Percentiles rank a stretch among this genome's conserved stretches.
Conservation (phyloP, 2,888 invertebrate genomes). For the Eupeodes latifasciatus region DNA sequence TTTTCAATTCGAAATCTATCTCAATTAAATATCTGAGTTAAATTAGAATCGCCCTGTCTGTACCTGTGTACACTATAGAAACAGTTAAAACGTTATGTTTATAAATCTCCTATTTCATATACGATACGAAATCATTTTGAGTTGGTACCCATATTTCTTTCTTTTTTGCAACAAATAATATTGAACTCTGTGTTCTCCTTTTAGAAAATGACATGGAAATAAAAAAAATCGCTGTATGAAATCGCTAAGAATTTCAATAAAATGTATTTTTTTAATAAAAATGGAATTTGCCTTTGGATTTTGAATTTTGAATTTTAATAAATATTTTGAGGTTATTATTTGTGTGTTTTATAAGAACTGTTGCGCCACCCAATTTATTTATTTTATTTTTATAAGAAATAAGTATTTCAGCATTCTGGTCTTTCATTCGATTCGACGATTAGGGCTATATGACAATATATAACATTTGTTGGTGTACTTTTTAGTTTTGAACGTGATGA, state of each 20-base stretch:
- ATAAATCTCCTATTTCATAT: constrained; percentile 17
- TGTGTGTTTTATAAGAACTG: no score
- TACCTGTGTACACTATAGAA: no score
- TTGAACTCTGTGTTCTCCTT: not conserved
- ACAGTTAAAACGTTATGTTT: not conserved
- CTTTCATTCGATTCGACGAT: not conserved
- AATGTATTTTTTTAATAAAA: constrained; percentile 18
- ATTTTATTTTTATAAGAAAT: not conserved
- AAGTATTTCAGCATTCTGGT: not conserved
- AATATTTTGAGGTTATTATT: not conserved
- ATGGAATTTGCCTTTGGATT: not conserved
- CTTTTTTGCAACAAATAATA: constrained; percentile 9
- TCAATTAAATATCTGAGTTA: no score
- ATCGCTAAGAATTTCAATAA: not conserved
- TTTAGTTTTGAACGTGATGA: not conserved
- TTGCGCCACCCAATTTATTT: no score
- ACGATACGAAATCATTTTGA: constrained; percentile 26
- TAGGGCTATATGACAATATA: not conserved
- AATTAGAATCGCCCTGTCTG: not conserved
- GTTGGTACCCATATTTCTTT: not conserved
- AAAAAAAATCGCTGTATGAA: constrained; percentile 31
- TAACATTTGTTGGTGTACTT: no score
- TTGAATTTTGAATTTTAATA: not conserved
- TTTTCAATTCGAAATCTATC: no score
- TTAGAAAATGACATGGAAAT: not conserved